Evolutionary conservation across 2,113 vertebrate species (phyloP).

Genomic region (Hypocryptadius cinnamomeus): DNA sequence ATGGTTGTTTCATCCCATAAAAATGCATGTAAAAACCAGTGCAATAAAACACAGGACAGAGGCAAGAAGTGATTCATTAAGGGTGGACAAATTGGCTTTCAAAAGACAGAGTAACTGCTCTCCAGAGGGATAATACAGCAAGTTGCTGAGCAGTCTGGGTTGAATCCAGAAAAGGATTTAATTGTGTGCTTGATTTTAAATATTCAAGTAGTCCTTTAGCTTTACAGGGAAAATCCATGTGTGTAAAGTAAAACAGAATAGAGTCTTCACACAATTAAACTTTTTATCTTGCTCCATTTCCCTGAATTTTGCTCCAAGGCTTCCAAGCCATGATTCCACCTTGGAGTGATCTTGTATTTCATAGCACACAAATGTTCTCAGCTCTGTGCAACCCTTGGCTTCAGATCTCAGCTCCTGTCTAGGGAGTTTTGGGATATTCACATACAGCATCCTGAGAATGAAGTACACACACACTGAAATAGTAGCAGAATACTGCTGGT

Average conservation of each 20-base stretch:
- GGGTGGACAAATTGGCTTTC: conserved; percentile 32
- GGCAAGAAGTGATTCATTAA: conserved; percentile 29
- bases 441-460: neutral
- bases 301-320: neutral
- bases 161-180: neutral
- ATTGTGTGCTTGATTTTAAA: conserved; percentile 14
- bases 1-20: neutral
- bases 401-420: neutral
- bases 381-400: neutral
- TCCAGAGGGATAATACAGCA: neutral
- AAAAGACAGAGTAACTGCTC: conserved; percentile 21
- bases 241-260: neutral
- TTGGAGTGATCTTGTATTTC: neutral
- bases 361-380: neutral
- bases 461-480: neutral
- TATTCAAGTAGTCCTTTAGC: neutral
- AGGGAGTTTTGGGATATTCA: neutral
- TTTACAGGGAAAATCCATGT: neutral
- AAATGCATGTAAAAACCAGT: neutral
- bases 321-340: neutral
- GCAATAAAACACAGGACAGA: neutral
- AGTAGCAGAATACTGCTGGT: neutral
- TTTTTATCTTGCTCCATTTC: neutral
- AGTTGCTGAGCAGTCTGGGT: conserved; percentile 9
- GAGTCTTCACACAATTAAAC: neutral